Percentiles rank a stretch among this genome's conserved stretches.
phyloP scores from a whole-genome alignment of 2,797 vertebrate species.

The Enteromius thamalakanensis region DNA sequence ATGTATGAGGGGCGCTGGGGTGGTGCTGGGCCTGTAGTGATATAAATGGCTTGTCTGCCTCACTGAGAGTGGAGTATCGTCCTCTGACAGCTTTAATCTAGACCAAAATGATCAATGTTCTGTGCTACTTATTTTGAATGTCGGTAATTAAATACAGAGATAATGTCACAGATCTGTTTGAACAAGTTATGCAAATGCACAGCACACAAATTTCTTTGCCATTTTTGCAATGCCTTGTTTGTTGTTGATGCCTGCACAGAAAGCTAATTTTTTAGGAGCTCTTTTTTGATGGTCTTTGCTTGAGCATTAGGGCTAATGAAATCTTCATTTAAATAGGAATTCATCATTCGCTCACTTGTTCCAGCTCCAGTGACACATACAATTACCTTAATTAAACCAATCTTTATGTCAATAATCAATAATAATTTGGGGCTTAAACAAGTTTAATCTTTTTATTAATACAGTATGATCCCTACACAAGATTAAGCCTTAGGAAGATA shows the following conservation, averaged over 20 bases:
- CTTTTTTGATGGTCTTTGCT: conserved; percentile 44
- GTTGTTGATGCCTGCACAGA: conserved; percentile 48
- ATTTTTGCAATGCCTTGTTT: conserved; percentile 56
- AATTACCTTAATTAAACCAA: conserved; percentile 61
- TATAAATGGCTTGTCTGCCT: conserved; percentile 54
- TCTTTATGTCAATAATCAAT: conserved; percentile 60
- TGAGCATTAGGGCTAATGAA: conserved; percentile 58
- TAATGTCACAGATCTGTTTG: conserved; percentile 62
- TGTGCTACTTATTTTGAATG: conserved; percentile 64
- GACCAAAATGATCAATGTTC: conserved; percentile 63
- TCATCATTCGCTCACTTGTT: conserved; percentile 56
- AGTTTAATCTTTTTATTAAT: conserved; percentile 57
- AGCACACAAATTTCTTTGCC: conserved; percentile 39
- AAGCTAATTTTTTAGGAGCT: conserved; percentile 41
- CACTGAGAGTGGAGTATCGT: conserved; percentile 56
- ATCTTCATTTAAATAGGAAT: conserved; percentile 58
- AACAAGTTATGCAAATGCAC: conserved; percentile 64
- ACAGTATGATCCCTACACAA: conserved; percentile 42
- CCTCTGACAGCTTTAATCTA: conserved; percentile 73
- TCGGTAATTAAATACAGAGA: conserved; percentile 66
- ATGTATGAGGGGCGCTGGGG: conserved; percentile 50
- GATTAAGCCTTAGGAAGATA: not conserved
- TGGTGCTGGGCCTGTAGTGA: conserved; percentile 51
- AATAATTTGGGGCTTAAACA: conserved; percentile 58
- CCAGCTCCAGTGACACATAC: conserved; percentile 57